These are phyloP conservation scores for Speoplatyrhinus poulsoni DNA, from an alignment of 2,113 vertebrate genomes.

Conservation along the genomic window DNA sequence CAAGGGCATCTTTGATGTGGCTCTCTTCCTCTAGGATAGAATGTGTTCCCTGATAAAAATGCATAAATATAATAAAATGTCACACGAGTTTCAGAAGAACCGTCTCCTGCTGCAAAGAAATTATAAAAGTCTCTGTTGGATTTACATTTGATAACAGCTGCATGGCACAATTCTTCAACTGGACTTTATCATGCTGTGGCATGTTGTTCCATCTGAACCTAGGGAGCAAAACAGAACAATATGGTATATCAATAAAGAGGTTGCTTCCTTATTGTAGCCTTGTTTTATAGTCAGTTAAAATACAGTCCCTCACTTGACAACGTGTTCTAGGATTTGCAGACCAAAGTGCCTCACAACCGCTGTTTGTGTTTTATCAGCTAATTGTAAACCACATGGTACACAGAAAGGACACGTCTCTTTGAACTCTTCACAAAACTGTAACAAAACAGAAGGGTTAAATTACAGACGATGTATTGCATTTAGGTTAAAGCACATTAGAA, in stretches of 20 bases:
- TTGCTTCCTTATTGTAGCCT: not conserved
- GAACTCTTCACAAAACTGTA: conserved; percentile 96
- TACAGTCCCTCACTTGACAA: conserved; percentile 87
- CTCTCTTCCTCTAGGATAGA: conserved; percentile 92
- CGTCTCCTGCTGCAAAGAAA: not conserved
- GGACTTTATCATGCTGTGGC: conserved; percentile 88
- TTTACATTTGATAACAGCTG: conserved; percentile 84
- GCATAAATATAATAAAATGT: not conserved
- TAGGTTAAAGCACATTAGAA: not conserved
- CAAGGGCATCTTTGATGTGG: conserved; percentile 93
- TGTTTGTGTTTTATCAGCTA: conserved; percentile 89
- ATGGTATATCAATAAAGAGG: not conserved
- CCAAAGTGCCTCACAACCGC: conserved; percentile 95
- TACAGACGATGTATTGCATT: not conserved
- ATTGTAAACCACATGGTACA: conserved; percentile 90
- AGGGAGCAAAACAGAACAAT: not conserved
- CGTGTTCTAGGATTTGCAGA: conserved; percentile 95
- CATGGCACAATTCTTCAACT: conserved; percentile 94
- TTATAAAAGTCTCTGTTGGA: not conserved
- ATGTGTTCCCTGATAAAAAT: conserved; percentile 82
- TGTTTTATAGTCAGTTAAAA: not conserved
- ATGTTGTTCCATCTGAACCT: conserved; percentile 96
- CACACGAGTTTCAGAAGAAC: conserved; percentile 8
- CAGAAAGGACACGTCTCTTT: conserved; percentile 92
- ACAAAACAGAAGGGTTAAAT: not conserved